Conservation (phyloP, 2,113 vertebrate species). For the Alaudala cheleensis region DNA sequence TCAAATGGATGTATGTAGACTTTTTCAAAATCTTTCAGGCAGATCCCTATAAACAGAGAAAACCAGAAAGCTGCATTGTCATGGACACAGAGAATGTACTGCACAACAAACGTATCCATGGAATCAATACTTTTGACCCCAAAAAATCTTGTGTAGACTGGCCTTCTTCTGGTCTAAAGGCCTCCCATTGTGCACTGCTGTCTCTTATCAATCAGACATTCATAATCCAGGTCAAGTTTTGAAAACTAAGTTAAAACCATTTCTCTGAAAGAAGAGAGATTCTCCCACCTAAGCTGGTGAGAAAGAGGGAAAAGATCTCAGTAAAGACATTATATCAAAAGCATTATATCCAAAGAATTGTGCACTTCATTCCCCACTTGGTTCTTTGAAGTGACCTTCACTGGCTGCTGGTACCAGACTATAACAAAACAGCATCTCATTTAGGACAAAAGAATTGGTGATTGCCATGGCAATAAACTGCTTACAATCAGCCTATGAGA, state of each 20-base stretch:
- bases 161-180: not conserved
- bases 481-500: not conserved
- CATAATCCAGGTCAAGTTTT: not conserved
- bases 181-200: not conserved
- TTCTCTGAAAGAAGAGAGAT: not conserved
- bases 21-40: not conserved
- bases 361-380: not conserved
- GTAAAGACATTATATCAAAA: not conserved
- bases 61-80: not conserved
- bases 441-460: not conserved
- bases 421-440: not conserved
- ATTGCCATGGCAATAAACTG: not conserved
- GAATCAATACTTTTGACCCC: not conserved
- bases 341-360: not conserved
- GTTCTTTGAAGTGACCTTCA: not conserved
- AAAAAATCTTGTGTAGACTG: not conserved
- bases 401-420: not conserved
- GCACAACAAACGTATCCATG: fast-evolving
- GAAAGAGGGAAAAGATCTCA: not conserved
- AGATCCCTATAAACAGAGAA: not conserved
- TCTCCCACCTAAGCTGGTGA: not conserved
- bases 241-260: not conserved
- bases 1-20: not conserved
- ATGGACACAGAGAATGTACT: not conserved
- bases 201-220: not conserved